Conservation (phyloP, 2,113 vertebrate species). For the Brevimyrus niger region DNA sequence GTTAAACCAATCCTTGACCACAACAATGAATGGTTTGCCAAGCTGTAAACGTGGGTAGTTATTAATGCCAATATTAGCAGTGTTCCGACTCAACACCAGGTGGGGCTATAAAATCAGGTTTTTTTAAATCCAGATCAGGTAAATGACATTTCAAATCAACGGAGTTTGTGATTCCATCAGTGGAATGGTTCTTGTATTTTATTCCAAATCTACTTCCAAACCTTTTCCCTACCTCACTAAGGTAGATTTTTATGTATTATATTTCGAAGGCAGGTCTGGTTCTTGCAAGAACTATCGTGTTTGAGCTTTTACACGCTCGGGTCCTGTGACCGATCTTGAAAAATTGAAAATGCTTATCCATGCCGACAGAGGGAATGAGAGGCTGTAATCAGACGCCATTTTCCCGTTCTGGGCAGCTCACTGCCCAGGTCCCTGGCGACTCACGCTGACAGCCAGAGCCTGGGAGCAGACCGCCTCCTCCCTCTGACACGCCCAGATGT, state of each 20-base stretch:
- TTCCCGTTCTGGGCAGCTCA: not conserved
- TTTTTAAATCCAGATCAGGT: not conserved
- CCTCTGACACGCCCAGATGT: not conserved
- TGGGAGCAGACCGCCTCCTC: not conserved
- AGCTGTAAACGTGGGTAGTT: not conserved
- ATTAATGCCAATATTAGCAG: not conserved
- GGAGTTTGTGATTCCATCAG: not conserved
- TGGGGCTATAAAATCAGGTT: not conserved
- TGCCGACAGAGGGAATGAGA: not conserved
- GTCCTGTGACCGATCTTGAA: not conserved
- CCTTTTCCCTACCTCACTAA: too few species aligned
- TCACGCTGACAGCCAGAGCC: not conserved
- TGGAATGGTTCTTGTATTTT: not conserved
- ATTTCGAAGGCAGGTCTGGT: not conserved
- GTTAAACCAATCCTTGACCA: not conserved
- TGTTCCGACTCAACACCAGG: not conserved
- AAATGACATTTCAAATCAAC: not conserved
- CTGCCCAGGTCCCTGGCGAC: not conserved
- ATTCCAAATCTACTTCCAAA: not conserved
- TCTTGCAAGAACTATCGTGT: not conserved
- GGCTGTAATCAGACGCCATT: not conserved
- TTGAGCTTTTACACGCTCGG: not conserved
- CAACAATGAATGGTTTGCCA: not conserved
- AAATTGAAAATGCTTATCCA: not conserved
- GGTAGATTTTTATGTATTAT: not conserved